These are phyloP conservation scores for Araneus ventricosus DNA, from an alignment of 1,140 invertebrate genomes.

Conservation along the genomic window DNA sequence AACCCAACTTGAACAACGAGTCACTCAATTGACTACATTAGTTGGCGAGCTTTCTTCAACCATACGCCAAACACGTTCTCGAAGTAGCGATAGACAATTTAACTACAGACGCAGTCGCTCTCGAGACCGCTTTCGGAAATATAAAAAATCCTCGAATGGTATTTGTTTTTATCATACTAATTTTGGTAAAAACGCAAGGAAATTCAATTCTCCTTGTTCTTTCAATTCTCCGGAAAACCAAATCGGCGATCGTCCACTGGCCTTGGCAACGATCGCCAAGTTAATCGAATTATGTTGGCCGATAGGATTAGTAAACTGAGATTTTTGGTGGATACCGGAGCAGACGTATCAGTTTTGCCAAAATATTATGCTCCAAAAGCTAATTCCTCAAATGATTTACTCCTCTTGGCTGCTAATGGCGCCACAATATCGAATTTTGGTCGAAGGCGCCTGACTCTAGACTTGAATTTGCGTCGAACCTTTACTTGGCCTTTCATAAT, in stretches of 20 bases:
- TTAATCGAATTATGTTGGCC: no score
- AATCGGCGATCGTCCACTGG: no score
- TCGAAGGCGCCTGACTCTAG: background rate
- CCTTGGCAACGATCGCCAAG: no score
- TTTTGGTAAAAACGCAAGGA: conserved; percentile 56
- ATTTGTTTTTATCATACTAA: conserved; percentile 79
- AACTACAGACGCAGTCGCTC: background rate
- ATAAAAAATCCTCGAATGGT: no score
- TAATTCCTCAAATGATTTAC: background rate
- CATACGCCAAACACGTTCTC: background rate
- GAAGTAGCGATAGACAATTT: background rate
- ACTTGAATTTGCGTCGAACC: conserved; percentile 18
- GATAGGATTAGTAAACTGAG: no score
- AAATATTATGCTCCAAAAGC: background rate
- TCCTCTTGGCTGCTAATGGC: background rate
- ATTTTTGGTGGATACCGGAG: conserved; percentile 65
- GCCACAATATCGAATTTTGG: conserved; percentile 11
- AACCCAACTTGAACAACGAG: background rate
- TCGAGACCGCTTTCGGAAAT: background rate
- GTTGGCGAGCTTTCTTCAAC: background rate
- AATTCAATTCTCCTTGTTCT: conserved; percentile 82
- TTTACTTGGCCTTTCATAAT: conserved; percentile 28
- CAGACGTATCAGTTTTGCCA: conserved; percentile 65
- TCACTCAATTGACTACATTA: background rate
- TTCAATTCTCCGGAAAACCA: no score